Percentiles rank a stretch among this genome's conserved stretches.
Evolutionary conservation across 2,113 vertebrate species (phyloP).

Genomic region (Nematolebias whitei): DNA sequence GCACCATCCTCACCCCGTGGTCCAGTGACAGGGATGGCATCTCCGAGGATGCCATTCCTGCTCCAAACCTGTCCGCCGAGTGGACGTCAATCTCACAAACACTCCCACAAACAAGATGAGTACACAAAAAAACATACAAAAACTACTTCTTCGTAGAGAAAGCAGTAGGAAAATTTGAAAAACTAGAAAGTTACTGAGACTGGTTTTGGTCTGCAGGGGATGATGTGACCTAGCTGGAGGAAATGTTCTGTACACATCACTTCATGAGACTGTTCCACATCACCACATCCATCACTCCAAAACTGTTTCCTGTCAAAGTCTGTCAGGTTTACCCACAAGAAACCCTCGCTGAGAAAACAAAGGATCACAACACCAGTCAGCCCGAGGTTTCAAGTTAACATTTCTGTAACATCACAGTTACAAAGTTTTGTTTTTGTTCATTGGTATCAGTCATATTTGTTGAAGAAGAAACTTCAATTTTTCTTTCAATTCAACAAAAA

Average conservation of each 20-base stretch:
- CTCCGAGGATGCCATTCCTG: too few species aligned
- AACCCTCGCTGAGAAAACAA: slow-evolving; percentile 50
- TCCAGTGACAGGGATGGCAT: too few species aligned
- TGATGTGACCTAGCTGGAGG: slow-evolving; percentile 66
- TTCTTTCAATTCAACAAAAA: slow-evolving; percentile 9
- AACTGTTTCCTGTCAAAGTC: slow-evolving; percentile 67
- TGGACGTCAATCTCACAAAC: too few species aligned
- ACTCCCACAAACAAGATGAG: too few species aligned
- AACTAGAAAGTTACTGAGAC: slow-evolving; percentile 60
- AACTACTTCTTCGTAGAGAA: too few species aligned
- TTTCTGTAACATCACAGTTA: slow-evolving; percentile 58
- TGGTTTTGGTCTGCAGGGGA: slow-evolving; percentile 57
- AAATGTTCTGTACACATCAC: slow-evolving; percentile 71
- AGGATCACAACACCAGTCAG: slow-evolving; percentile 36
- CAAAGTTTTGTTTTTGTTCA: slow-evolving; percentile 36
- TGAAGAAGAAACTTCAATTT: not conserved
- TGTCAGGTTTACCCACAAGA: slow-evolving; percentile 59
- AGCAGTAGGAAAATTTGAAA: too few species aligned
- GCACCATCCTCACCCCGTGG: too few species aligned
- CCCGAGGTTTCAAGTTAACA: slow-evolving; percentile 34
- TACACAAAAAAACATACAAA: too few species aligned
- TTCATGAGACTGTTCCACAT: slow-evolving; percentile 73
- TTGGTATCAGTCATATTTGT: slow-evolving; percentile 10
- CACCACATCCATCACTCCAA: slow-evolving; percentile 59
- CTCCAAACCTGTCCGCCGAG: too few species aligned